These are phyloP conservation scores for Cranoglanis bouderius DNA, from an alignment of 2,113 vertebrate species.

Conservation along the genomic window DNA sequence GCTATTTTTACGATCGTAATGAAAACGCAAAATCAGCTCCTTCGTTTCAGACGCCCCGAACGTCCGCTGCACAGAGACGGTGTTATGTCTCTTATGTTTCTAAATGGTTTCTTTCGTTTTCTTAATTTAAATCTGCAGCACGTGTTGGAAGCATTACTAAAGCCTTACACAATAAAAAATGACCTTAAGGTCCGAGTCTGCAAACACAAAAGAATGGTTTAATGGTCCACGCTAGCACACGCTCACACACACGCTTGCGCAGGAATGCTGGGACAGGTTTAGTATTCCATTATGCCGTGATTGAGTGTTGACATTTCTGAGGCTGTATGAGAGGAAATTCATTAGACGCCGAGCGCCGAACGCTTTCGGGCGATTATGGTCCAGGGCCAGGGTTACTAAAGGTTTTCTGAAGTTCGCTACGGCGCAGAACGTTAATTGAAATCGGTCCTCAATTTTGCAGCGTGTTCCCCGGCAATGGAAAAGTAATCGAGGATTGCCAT, in stretches of 20 bases:
- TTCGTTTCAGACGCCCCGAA: background rate
- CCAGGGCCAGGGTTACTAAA: conserved; percentile 59
- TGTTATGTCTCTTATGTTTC: conserved; percentile 41
- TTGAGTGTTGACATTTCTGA: conserved; percentile 78
- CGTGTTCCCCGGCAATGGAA: background rate
- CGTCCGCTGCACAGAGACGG: conserved; percentile 5
- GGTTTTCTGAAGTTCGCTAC: conserved; percentile 47
- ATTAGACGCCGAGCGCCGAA: conserved; percentile 64
- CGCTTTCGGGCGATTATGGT: conserved; percentile 63
- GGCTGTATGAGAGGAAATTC: conserved; percentile 73
- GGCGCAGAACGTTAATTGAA: conserved; percentile 56
- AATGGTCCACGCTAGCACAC: conserved; percentile 52
- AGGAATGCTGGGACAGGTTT: conserved; percentile 59
- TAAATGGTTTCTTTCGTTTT: background rate
- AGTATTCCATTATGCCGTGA: conserved; percentile 73
- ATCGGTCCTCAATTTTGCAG: conserved; percentile 8
- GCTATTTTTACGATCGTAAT: background rate
- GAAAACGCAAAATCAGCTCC: background rate
- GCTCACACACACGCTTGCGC: background rate
- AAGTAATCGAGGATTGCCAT: conserved; percentile 29
- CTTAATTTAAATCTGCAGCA: background rate
- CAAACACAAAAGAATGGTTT: conserved; percentile 71
- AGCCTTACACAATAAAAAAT: conserved; percentile 57
- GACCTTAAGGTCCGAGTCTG: conserved; percentile 56
- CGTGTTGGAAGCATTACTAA: conserved; percentile 66